Evolutionary conservation across 2,888 invertebrate species (phyloP), one percentile per base, ranked within the genome.

Genomic region (Euplexia lucipara): DNA sequence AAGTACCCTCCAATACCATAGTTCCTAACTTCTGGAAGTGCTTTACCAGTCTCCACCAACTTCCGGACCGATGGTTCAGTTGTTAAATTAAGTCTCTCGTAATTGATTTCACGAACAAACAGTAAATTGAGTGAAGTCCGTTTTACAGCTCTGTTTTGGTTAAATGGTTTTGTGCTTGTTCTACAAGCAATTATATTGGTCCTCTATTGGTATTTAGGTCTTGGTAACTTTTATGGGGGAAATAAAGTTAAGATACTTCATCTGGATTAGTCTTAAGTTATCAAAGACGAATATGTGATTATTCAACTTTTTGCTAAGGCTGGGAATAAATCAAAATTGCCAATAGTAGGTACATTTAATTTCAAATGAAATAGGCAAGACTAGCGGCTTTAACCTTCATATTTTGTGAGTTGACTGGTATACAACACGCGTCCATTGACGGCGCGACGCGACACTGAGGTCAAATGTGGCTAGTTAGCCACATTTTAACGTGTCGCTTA

Each of bases 1-100:
- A 69, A 61, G 60, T 30, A 56, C 48, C 35, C 20, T 54, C 52
- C 59, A 56, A 56, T 34, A 48, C 22, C 20, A 35, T 35, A 56
- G 59, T 57, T 62, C n/a, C 32, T 39, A 75, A 68, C 63, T 76
- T 51, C 30, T 39, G 26, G 42, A 73, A 73, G 69, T 64, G 57
- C 64, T 73, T 49, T 47, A 42, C 52, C 51, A 63, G 48, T 42
- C 44, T 53, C 52, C 35, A 65, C 32, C 37, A 70, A 75, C 20
- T 69, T 69, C 41, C 37, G 20, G 20, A 42, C 22, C 62, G 37
- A 48, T 63, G 60, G 41, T 52, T 66, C 49, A 54, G 30, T 66
- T 62, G 37, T 59, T 47, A 39, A 70, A 57, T 47, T 61, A 37
- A 56, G 39, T 35, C 32, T 39, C 18, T 47, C 3, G 34, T 62